A percentile compares a stretch with the other conserved stretches of the same genome.
phyloP scores from a whole-genome alignment of 2,888 invertebrate species.

The Neuroscelio doddi region DNA sequence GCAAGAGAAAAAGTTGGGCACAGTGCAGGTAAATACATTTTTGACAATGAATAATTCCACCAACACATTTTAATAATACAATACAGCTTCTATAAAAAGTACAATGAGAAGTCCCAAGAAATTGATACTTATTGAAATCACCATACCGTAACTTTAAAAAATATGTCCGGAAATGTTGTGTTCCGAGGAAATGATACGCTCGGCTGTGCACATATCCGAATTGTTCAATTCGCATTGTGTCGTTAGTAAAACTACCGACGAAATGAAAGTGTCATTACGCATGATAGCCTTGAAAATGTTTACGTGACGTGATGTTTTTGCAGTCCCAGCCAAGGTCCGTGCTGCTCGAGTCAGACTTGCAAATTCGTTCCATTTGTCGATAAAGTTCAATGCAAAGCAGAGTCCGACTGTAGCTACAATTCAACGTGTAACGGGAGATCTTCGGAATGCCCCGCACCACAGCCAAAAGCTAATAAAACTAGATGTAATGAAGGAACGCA shows the following conservation, averaged over 20 bases:
- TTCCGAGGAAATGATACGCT: not conserved
- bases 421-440: constrained; percentile 89
- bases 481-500: constrained; percentile 93
- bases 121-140: constrained; percentile 1
- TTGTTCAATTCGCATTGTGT: constrained; percentile 3
- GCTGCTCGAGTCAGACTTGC: constrained; percentile 88
- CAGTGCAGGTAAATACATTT: constrained; percentile 81
- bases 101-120: too few relatives aligned
- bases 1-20: constrained; percentile 83
- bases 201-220: constrained; percentile 4
- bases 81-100: too few relatives aligned
- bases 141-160: not conserved
- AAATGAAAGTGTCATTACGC: constrained; percentile 32
- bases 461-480: constrained; percentile 89
- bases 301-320: constrained; percentile 52
- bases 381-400: constrained; percentile 84
- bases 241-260: constrained; percentile 10
- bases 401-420: constrained; percentile 91
- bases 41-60: not conserved
- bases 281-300: constrained; percentile 39
- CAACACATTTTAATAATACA: too few relatives aligned
- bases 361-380: constrained; percentile 80
- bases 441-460: constrained; percentile 90
- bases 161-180: too few relatives aligned
- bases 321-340: constrained; percentile 98